phyloP scores from a whole-genome alignment of 2,888 invertebrate species.

The Holacanthella duospinosa region DNA sequence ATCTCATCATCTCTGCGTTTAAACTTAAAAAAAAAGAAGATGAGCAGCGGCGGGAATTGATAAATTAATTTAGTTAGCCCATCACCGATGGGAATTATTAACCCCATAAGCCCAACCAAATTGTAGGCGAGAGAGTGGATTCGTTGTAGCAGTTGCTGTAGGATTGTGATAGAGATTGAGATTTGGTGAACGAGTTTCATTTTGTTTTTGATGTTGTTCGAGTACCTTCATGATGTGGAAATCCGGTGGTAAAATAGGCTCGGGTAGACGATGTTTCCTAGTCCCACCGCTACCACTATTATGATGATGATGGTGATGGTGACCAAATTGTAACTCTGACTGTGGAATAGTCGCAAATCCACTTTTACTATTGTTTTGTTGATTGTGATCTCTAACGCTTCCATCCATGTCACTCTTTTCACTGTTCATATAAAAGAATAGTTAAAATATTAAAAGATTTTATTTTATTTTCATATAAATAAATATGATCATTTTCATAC shows the following conservation, averaged over 20 bases:
- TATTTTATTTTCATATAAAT: conserved; percentile 22
- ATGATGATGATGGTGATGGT: conserved; percentile 19
- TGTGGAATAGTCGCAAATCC: conserved; percentile 36
- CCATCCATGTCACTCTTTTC: conserved; percentile 38
- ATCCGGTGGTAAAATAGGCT: conserved; percentile 34
- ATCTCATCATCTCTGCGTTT: too few species aligned
- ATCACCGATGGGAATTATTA: conserved; percentile 13
- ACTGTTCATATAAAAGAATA: too few species aligned
- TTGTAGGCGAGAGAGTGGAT: background rate
- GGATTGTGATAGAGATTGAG: conserved; percentile 18
- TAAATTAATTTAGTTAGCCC: background rate
- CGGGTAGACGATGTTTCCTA: conserved; percentile 32
- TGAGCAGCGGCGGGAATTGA: background rate
- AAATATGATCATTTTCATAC: conserved; percentile 51
- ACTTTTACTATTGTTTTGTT: conserved; percentile 32
- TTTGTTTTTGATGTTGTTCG: conserved; percentile 6
- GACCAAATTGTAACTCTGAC: conserved; percentile 33
- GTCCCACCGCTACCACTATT: conserved; percentile 7
- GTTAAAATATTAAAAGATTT: conserved; percentile 9
- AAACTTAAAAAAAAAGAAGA: background rate
- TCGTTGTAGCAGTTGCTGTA: conserved; percentile 15
- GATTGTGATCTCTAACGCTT: conserved; percentile 33
- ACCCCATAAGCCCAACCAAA: conserved; percentile 31
- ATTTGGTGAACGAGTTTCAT: conserved; percentile 3
- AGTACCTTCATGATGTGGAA: conserved; percentile 38